Evolutionary conservation across 2,888 invertebrate species (phyloP).

Genomic region (Scaptomyza parva): DNA sequence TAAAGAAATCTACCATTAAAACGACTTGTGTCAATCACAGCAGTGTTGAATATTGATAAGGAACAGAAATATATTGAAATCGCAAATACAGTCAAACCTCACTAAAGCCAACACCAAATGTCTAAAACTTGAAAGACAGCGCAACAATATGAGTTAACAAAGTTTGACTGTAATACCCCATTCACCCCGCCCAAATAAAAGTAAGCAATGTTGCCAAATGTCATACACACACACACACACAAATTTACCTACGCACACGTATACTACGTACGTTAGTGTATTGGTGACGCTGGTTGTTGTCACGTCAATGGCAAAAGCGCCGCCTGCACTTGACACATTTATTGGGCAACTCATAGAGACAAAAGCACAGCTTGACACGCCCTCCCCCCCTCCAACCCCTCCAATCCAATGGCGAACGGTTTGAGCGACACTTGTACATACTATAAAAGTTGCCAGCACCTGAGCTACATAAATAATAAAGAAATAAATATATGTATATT

Average conservation of each 20-base stretch:
- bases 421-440: constrained; percentile 30
- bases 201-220: constrained; percentile 53
- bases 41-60: constrained; percentile 49
- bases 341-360: constrained; percentile 76
- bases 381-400: constrained; percentile 25
- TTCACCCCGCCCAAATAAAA: constrained; percentile 24
- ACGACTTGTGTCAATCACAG: constrained; percentile 44
- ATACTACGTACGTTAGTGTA: constrained; percentile 1
- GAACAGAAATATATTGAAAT: constrained; percentile 42
- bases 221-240: constrained; percentile 17
- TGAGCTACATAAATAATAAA: constrained; percentile 43
- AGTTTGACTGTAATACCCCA: constrained; percentile 4
- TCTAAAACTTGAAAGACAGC: neutral
- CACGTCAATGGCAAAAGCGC: constrained; percentile 76
- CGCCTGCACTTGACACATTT: constrained; percentile 78
- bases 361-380: constrained; percentile 70
- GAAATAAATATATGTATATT: neutral
- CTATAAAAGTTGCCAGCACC: constrained; percentile 35
- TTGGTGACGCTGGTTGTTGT: constrained; percentile 31
- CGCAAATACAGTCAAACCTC: neutral
- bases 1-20: neutral
- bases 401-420: neutral
- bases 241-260: too few relatives aligned
- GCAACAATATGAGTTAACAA: neutral
- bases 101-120: neutral